Conservation (phyloP, 2,888 invertebrate species). For the Orthonevra nobilis region DNA sequence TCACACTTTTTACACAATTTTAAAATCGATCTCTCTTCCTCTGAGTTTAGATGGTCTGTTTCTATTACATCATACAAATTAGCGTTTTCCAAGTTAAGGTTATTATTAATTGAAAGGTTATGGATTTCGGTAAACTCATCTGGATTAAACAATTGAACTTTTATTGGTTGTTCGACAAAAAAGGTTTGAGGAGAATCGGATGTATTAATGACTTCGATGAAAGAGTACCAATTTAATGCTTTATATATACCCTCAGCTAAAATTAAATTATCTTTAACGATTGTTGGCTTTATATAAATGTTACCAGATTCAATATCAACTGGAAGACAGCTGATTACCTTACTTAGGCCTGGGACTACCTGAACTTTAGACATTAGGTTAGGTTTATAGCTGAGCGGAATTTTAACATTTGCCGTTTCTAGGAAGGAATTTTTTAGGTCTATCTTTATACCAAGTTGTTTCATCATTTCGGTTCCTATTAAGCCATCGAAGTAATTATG, state of each 20-base stretch:
- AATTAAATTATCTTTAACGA: background rate
- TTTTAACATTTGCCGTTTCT: conserved; percentile 4
- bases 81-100: no score
- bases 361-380: conserved; percentile 16
- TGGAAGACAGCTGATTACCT: background rate
- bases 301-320: conserved; percentile 34
- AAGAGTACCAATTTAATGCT: conserved; percentile 20
- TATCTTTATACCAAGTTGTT: background rate
- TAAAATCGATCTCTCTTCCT: no score
- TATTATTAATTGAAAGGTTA: conserved; percentile 11
- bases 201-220: conserved; percentile 65
- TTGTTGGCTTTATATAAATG: conserved; percentile 16
- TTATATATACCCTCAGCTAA: no score
- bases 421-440: conserved; percentile 20
- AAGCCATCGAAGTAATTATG: conserved; percentile 60
- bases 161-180: conserved; percentile 36
- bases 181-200: conserved; percentile 19
- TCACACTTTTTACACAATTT: no score
- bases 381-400: conserved; percentile 13
- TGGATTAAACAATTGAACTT: conserved; percentile 12
- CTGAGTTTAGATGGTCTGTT: no score
- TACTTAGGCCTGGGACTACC: background rate
- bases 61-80: no score
- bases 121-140: conserved; percentile 7
- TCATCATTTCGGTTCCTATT: background rate